Conservation (phyloP, 1,140 invertebrate species). For the Drosophila jambulina region DNA sequence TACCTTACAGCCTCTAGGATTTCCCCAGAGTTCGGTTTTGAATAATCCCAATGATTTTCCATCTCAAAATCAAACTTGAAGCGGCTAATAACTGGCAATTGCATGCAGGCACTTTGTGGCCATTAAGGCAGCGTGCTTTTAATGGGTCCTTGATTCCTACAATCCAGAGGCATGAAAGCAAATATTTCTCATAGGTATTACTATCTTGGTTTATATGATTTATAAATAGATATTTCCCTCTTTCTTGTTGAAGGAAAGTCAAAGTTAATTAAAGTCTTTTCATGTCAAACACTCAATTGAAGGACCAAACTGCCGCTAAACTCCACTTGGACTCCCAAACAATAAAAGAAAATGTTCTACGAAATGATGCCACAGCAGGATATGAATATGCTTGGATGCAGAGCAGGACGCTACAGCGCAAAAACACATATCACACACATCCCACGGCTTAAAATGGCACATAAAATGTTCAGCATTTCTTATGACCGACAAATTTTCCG, state of each 20-base stretch:
- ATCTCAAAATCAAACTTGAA: constrained; percentile 36
- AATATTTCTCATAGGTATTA: not conserved
- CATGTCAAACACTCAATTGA: constrained; percentile 1
- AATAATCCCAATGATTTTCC: constrained; percentile 68
- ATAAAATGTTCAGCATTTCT: constrained; percentile 63
- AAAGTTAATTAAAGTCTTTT: not conserved
- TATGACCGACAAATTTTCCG: constrained; percentile 62
- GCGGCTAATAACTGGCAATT: constrained; percentile 69
- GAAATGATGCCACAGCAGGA: constrained; percentile 46
- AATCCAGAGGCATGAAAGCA: not conserved
- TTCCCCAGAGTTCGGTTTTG: constrained; percentile 20
- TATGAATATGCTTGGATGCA: constrained; percentile 29
- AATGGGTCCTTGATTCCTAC: not conserved
- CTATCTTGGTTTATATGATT: not conserved
- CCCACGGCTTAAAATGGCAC: constrained; percentile 46
- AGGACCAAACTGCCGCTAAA: constrained; percentile 6
- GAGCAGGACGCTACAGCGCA: constrained; percentile 13
- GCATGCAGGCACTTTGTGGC: constrained; percentile 31
- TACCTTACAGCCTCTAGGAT: constrained; percentile 23
- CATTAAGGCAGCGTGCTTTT: constrained; percentile 8
- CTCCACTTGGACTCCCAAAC: constrained; percentile 23
- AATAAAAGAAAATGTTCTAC: constrained; percentile 13
- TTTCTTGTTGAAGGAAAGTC: not conserved
- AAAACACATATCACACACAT: constrained; percentile 17
- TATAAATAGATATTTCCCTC: not conserved